These are phyloP conservation scores for Sardina pilchardus DNA, from an alignment of 2,113 vertebrate genomes.

Conservation along the genomic window DNA sequence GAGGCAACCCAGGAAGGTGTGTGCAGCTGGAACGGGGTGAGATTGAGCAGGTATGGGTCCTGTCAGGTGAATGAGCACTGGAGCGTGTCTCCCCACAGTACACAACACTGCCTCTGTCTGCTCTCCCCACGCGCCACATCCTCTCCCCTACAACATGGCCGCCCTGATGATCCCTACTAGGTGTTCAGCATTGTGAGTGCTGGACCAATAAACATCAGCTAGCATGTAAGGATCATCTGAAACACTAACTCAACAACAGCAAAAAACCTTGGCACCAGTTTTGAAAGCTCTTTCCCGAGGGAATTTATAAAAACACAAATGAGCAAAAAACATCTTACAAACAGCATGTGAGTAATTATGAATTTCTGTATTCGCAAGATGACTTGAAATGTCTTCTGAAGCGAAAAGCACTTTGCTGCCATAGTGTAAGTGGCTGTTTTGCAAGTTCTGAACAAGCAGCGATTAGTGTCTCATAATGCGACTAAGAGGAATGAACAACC, in stretches of 20 bases:
- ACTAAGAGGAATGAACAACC: constrained; percentile 11
- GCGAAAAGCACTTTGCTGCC: background rate
- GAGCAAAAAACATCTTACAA: background rate
- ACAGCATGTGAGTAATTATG: background rate
- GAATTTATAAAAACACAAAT: background rate
- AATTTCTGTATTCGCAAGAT: constrained; percentile 47
- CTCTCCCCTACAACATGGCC: background rate
- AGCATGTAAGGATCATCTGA: background rate
- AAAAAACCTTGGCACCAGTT: background rate
- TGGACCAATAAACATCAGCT: background rate
- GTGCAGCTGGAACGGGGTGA: background rate
- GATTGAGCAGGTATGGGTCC: background rate
- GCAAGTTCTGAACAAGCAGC: background rate
- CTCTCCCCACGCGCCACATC: background rate
- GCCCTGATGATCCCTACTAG: background rate
- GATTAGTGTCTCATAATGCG: background rate
- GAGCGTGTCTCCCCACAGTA: background rate
- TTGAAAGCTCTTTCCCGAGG: background rate
- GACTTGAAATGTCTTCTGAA: constrained; percentile 2
- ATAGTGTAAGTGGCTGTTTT: constrained; percentile 1
- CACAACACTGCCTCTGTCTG: background rate
- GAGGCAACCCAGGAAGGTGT: background rate
- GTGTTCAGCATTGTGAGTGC: background rate
- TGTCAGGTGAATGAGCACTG: background rate
- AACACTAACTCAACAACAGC: background rate